Base-by-base conservation (phyloP, 2,113 vertebrate species). In the Athene noctua region DNA sequence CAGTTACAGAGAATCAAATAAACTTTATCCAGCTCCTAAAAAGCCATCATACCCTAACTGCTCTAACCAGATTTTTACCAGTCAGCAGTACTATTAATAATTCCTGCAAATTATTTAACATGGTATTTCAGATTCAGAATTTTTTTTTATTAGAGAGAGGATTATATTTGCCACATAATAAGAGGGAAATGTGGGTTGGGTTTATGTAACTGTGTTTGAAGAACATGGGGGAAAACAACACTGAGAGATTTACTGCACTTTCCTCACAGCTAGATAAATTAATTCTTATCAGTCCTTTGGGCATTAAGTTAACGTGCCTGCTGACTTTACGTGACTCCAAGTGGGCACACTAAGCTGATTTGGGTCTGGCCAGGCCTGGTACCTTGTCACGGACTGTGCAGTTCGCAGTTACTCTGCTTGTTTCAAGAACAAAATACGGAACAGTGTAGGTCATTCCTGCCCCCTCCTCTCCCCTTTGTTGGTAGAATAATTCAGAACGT, bases 1-100 rank as follows among this genome's bases (percentile, higher is more conserved):
- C 68, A 61, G 83, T 93, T 70, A 54, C 54, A 71, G 92, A 90
- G 81, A 94, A 91, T 96, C 73, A 82, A 96, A 93, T 96, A 93
- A 97, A 89, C 95, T 95, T 96, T 67, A 59, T 88, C 62, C 75
- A 70, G 74, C 86, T 94, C 79, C 73, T 95, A 71, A 85, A 90
- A 96, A 82, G 29, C 61, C 49, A 11, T 75, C 55, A 46, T 80
- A 65, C 21, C 75, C 90, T 78, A 87, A 55, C 83, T 90, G 44
- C n/a, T 77, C 71, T 82, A 74, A 78, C 42, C 55, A 85, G 55
- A 72, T 95, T 96, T 78, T 63, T 89, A 44, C n/a, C 49, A 78
- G 55, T 87, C 90, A 94, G 77, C 83, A 92, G 74, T 95, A 61
- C 36, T 86, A 34, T 86, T 94, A 91, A 65, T 90, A 83, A 78